Evolutionary conservation across 2,113 vertebrate species (phyloP), one percentile per base, ranked within the genome.

Genomic region (Cromileptes altivelis): DNA sequence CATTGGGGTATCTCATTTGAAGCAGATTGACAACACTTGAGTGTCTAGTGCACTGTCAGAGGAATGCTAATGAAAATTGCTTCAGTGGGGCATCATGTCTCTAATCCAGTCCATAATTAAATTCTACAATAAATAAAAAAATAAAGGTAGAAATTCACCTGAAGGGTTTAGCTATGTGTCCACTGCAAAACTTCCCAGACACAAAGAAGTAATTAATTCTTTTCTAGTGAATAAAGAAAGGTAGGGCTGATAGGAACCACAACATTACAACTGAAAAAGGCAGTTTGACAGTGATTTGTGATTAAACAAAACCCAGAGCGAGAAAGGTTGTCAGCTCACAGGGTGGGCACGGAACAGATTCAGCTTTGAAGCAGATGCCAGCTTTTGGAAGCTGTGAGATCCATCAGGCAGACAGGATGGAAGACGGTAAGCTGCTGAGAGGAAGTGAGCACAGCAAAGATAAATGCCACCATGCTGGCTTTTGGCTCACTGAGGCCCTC

Each of bases 371-470:
- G 64, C 50, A 55, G 49, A 71, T 80, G 85, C 78, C 89, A 91
- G 53, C 70, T 80, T 78, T 21, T 30, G 37, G 75, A 52, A 61
- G 70, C 27, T n/a, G 15, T 75, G 76, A 89, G 84, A 91, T 90
- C 88, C 82, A 89, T 92, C 86, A 91, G 65, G 50, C 53, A 57
- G 82, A 79, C 82, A 69, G 75, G 63, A 87, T 72, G 70, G 79
- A 90, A 70, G 82, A 73, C 21, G 3, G 58, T 56, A 52, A 72
- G 49, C 79, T 50, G 72, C 85, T 81, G 85, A 87, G 75, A 81
- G 80, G 81, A 87, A 83, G 76, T 64, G 68, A 87, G 64, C 72
- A 68, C 63, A 53, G 72, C 27, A 65, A 77, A 88, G 84, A 90
- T 82, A 78, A 85, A 90, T 78, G 72, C 86, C 58, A 80, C 75